These are phyloP conservation scores for Alligator mississippiensis DNA, from an alignment of 2,113 vertebrate genomes.

Conservation along the genomic window DNA sequence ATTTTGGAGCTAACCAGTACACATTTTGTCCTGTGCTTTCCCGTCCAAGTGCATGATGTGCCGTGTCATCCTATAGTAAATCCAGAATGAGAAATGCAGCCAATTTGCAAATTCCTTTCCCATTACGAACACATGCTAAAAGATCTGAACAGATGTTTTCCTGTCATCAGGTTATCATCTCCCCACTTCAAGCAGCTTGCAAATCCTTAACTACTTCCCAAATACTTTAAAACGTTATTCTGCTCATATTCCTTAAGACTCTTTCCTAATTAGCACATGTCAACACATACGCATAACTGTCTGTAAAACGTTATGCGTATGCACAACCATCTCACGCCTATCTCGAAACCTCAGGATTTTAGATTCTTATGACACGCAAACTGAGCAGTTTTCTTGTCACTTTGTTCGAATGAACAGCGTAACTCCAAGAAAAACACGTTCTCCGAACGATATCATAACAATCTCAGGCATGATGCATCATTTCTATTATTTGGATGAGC, in stretches of 20 bases:
- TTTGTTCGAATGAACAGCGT: background rate
- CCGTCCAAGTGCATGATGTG: background rate
- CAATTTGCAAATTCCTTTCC: background rate
- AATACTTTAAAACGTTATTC: too few relatives aligned
- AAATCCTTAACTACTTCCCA: fast-evolving
- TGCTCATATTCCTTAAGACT: background rate
- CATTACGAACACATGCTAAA: background rate
- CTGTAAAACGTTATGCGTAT: background rate
- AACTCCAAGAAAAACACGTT: too few relatives aligned
- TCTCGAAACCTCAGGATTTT: background rate
- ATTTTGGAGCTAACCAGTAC: background rate
- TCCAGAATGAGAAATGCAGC: fast-evolving
- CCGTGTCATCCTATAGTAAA: fast-evolving
- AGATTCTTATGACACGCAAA: background rate
- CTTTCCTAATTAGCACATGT: background rate
- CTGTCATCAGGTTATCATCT: background rate
- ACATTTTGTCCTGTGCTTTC: background rate
- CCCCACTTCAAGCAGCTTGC: background rate
- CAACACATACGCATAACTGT: background rate
- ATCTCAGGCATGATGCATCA: background rate
- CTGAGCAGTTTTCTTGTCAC: background rate
- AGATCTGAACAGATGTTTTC: fast-evolving
- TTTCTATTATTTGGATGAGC: background rate
- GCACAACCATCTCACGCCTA: background rate
- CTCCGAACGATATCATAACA: too few relatives aligned